Percentiles rank a stretch among this genome's conserved stretches.
phyloP scores from a whole-genome alignment of 2,797 vertebrate species.

The Acipenser transmontanus region DNA sequence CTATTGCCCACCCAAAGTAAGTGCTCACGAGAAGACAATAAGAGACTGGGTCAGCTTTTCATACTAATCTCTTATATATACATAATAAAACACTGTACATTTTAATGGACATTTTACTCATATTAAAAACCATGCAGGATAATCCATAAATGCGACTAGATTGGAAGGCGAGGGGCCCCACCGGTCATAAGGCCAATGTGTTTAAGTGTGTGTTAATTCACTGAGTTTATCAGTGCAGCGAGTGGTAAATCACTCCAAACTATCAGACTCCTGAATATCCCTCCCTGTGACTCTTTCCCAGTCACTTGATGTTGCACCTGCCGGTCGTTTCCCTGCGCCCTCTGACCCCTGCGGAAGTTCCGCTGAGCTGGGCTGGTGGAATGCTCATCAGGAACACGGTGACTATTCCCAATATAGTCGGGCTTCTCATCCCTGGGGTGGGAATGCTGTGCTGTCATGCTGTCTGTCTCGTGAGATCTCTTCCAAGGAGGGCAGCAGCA shows the following conservation, averaged over 20 bases:
- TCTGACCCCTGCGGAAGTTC: neutral
- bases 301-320: neutral
- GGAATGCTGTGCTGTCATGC: neutral
- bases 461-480: neutral
- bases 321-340: neutral
- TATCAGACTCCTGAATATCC: neutral
- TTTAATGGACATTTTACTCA: neutral
- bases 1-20: too few relatives aligned
- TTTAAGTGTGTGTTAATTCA: constrained; percentile 17
- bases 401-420: neutral
- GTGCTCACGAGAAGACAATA: too few relatives aligned
- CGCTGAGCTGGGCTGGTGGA: neutral
- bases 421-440: neutral
- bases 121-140: too few relatives aligned
- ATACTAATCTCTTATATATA: too few relatives aligned
- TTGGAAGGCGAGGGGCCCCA: neutral
- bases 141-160: neutral
- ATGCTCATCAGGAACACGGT: neutral
- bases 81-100: too few relatives aligned
- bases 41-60: too few relatives aligned
- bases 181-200: neutral
- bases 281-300: neutral
- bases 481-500: neutral
- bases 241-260: constrained; percentile 3
- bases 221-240: neutral